phyloP scores from a whole-genome alignment of 1,140 invertebrate genomes.

The Drosophila sechellia region DNA sequence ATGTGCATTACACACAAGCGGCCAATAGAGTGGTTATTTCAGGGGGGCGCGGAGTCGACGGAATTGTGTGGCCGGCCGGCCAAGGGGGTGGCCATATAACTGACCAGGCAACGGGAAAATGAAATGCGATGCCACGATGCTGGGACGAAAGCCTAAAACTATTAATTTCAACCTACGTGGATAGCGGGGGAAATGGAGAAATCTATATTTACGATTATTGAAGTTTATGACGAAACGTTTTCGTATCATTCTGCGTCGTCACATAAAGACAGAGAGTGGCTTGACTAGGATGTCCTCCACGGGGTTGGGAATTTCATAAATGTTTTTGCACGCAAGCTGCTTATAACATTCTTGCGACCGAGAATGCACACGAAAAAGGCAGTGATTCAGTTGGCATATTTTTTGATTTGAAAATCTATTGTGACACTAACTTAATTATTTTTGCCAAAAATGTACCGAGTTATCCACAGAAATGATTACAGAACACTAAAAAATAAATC shows the following conservation, averaged over 20 bases:
- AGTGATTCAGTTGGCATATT: no score
- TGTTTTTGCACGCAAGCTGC: slow-evolving; percentile 79
- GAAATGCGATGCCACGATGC: slow-evolving; percentile 70
- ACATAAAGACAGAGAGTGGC: slow-evolving; percentile 73
- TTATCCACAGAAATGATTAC: no score
- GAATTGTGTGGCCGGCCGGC: not conserved
- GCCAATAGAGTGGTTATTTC: not conserved
- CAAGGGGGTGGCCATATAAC: slow-evolving; percentile 45
- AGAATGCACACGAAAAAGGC: not conserved
- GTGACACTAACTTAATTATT: no score
- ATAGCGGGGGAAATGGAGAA: slow-evolving; percentile 52
- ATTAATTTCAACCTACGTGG: slow-evolving; percentile 74
- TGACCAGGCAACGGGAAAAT: slow-evolving; percentile 55
- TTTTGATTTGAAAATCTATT: no score
- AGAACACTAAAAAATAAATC: no score
- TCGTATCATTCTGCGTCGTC: slow-evolving; percentile 84
- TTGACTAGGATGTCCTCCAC: slow-evolving; percentile 9
- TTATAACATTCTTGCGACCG: slow-evolving; percentile 63
- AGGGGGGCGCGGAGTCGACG: not conserved
- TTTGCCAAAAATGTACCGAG: no score
- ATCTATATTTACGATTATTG: slow-evolving; percentile 85
- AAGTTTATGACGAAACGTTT: slow-evolving; percentile 85
- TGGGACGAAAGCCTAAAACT: slow-evolving; percentile 76
- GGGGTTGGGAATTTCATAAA: slow-evolving; percentile 71
- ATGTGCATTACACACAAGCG: slow-evolving; percentile 69